These are phyloP conservation scores for Neuroterus valhalla DNA, from an alignment of 1,140 invertebrate species.

Conservation along the genomic window DNA sequence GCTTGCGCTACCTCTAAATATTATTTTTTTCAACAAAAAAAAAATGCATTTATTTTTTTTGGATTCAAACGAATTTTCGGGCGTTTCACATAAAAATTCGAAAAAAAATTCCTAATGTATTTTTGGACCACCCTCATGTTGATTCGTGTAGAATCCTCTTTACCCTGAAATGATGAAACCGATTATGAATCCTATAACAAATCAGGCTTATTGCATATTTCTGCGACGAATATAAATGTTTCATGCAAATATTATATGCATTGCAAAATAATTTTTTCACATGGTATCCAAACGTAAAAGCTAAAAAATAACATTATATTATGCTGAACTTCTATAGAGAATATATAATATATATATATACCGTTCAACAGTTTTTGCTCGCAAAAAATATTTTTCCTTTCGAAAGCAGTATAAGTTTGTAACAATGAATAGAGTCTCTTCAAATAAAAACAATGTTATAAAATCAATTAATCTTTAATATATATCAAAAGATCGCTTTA, in stretches of 20 bases:
- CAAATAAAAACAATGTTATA: not conserved
- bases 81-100: too few species aligned
- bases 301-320: not conserved
- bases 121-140: too few species aligned
- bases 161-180: not conserved
- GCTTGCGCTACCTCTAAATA: too few species aligned
- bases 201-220: not conserved
- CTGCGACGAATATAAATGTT: not conserved
- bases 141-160: too few species aligned
- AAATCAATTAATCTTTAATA: too few species aligned
- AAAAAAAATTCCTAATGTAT: too few species aligned
- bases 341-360: conserved; percentile 13
- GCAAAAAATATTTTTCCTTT: conserved; percentile 2
- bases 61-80: too few species aligned
- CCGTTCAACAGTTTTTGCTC: conserved; percentile 6
- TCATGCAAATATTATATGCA: not conserved
- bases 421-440: not conserved
- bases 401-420: not conserved
- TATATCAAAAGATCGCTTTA: too few species aligned
- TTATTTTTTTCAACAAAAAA: too few species aligned
- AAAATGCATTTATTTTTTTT: too few species aligned
- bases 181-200: not conserved
- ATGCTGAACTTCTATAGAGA: conserved; percentile 1
- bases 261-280: not conserved
- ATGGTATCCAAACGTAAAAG: not conserved